Conservation (phyloP, 2,888 invertebrate species). For the Pyrrhia umbra region DNA sequence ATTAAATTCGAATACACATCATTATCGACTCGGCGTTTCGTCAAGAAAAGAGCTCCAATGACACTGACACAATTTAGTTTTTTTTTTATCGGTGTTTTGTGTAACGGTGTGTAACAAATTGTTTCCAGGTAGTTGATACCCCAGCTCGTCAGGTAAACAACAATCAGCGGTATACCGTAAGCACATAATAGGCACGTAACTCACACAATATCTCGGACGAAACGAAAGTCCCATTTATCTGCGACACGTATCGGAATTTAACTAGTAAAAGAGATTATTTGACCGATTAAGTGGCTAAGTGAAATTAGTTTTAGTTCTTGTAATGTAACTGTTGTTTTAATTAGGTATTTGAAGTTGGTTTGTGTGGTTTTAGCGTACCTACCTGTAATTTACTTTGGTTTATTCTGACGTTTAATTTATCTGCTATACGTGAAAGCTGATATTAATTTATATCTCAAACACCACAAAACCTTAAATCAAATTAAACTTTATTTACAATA, state of each 20-base stretch:
- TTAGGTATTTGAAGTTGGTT: constrained; percentile 11
- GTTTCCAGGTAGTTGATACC: constrained; percentile 49
- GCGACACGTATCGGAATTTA: constrained; percentile 51
- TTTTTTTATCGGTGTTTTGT: constrained; percentile 72
- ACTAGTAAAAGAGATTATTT: constrained; percentile 47
- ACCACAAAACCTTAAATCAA: background rate
- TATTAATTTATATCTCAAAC: background rate
- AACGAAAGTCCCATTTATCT: constrained; percentile 56
- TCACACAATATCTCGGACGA: constrained; percentile 38
- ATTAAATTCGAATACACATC: constrained; percentile 43
- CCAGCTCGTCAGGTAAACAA: constrained; percentile 71
- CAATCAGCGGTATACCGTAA: constrained; percentile 64
- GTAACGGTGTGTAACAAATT: constrained; percentile 69
- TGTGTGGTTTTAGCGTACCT: background rate
- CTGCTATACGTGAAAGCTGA: too few relatives aligned
- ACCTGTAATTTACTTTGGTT: background rate
- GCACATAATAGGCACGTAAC: constrained; percentile 69
- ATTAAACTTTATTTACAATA: constrained; percentile 13
- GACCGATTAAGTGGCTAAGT: constrained; percentile 45
- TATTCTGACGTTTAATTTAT: too few relatives aligned
- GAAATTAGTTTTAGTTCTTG: constrained; percentile 30
- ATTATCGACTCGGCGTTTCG: constrained; percentile 24
- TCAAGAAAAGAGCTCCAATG: constrained; percentile 43
- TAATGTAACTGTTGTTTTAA: constrained; percentile 29
- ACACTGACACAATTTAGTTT: constrained; percentile 66